Percentiles rank a stretch among this genome's conserved stretches.
Evolutionary conservation across 2,888 invertebrate genomes (phyloP).

Genomic region (Parapristionchus giblindavisi): DNA sequence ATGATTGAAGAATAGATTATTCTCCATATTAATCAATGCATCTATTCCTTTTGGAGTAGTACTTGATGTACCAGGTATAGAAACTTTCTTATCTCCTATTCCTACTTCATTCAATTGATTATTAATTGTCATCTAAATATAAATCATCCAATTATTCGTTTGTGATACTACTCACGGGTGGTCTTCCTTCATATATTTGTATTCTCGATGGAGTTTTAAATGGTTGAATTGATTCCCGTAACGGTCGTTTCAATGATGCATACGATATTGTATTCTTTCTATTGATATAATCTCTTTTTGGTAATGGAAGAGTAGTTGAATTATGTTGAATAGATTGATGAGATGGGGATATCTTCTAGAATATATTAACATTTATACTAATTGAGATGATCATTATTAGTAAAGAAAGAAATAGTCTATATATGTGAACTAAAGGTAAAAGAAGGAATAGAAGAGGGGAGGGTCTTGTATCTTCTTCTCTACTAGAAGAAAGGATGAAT

Average conservation of each 20-base stretch:
- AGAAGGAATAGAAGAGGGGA: background rate
- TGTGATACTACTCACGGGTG: constrained; percentile 2
- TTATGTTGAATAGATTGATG: constrained; percentile 9
- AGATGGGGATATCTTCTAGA: constrained; percentile 24
- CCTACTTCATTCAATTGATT: background rate
- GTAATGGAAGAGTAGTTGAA: constrained; percentile 14
- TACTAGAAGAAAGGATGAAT: background rate
- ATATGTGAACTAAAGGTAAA: constrained; percentile 10
- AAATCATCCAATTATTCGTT: background rate
- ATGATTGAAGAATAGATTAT: constrained; percentile 54
- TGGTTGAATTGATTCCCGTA: constrained; percentile 13
- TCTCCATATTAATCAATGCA: constrained; percentile 57
- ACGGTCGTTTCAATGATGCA: constrained; percentile 11
- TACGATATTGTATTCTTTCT: constrained; percentile 20
- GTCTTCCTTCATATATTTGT: constrained; percentile 28
- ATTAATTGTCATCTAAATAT: background rate
- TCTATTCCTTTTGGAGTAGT: constrained; percentile 47
- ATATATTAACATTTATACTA: constrained; percentile 8
- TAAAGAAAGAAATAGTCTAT: background rate
- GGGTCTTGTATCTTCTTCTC: constrained; percentile 3
- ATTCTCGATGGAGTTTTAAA: constrained; percentile 31
- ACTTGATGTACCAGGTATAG: constrained; percentile 19
- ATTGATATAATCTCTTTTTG: background rate
- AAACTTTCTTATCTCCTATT: background rate
- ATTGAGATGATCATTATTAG: background rate